phyloP scores from a whole-genome alignment of 2,797 vertebrate genomes.

The Hemitrygon akajei region DNA sequence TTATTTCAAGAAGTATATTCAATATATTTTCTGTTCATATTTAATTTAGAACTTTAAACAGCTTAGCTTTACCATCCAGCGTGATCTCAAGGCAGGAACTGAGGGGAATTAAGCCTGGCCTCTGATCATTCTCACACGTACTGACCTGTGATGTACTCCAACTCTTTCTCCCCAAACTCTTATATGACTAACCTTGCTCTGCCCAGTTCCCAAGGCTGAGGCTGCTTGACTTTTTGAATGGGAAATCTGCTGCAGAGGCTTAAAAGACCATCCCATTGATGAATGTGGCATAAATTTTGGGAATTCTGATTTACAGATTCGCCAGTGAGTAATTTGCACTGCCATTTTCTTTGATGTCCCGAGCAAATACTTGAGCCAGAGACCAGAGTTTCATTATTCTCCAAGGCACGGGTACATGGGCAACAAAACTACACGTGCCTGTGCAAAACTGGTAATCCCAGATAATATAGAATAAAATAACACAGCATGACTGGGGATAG shows the following conservation, averaged over 20 bases:
- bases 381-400: neutral
- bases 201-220: neutral
- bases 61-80: neutral
- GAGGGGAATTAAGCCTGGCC: neutral
- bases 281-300: neutral
- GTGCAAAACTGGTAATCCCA: neutral
- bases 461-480: neutral
- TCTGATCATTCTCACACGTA: neutral
- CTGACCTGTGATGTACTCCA: no score
- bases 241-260: neutral
- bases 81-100: neutral
- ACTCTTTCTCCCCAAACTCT: no score
- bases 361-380: neutral
- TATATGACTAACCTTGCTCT: neutral
- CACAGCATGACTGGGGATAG: neutral
- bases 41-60: neutral
- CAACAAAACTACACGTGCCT: neutral
- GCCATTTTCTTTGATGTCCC: neutral
- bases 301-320: neutral
- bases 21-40: neutral
- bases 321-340: no score
- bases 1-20: neutral
- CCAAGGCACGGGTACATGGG: neutral
- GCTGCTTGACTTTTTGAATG: neutral
- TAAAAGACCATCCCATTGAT: neutral